Evolutionary conservation across 2,888 invertebrate species (phyloP), one percentile per base, ranked within the genome.

Genomic region (Micoletzkya japonica): DNA sequence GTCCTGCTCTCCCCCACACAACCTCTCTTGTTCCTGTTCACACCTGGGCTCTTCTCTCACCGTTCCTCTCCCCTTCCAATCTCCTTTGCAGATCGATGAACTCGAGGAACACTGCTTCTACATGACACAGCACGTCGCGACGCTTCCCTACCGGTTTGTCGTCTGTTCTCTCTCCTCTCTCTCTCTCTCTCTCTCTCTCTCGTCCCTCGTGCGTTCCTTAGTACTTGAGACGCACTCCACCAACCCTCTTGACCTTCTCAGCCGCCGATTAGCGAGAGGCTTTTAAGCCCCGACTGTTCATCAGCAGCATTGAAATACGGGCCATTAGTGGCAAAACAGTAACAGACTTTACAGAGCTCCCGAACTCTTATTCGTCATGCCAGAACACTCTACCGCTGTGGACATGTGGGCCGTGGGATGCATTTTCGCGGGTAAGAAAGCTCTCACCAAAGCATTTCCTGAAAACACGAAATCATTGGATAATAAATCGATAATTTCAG

Each of bases 381-480:
- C 82, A 0, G 81, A 82, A 66, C 82, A 83, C 64, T 77, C 77
- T n/a, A 83, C 82, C 0, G 82, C 81, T 44, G 82, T 83, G 24
- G 83, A 83, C 64, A 81, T 83, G 80, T 83, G 82, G 82, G 82
- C 83, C 4, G 81, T 83, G 30, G 83, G 82, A 57, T 83, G 82
- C 59, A 83, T 83, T 68, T 76, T 81, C 68, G 83, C 78, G 26
- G 64, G 64, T 66, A 6, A 10, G 37, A 30, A 39, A 39, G 17
- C 39, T 39, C 6, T 39, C 17, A 10, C 39, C 6, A 39, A 10
- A 6, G 39, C 39, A 39, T 39, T 39, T 39, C 39, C 17, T n/a
- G n/a, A n/a, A 39, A 6, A 10, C 39, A 39, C 39, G 6, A 6
- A 39, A 39, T 39, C 39, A 39, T 7, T 14, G 24, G 52, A n/a